Evolutionary conservation across 2,888 invertebrate species (phyloP).

Genomic region (Drosophila affinis): DNA sequence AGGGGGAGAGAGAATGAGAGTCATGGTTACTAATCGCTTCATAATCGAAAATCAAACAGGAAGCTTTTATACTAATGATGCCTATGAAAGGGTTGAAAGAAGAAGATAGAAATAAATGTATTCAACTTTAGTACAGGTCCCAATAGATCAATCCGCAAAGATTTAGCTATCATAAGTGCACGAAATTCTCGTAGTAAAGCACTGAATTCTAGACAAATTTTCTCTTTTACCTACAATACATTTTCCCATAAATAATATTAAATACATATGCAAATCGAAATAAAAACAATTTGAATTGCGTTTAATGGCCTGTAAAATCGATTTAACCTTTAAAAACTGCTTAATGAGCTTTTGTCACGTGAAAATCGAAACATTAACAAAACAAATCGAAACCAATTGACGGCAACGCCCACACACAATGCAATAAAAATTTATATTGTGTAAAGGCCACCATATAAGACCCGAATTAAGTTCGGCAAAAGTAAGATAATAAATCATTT

Average conservation of each 20-base stretch:
- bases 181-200: neutral
- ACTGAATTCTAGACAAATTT: neutral
- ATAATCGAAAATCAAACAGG: conserved; percentile 2
- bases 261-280: neutral
- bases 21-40: conserved; percentile 11
- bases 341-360: conserved; percentile 62
- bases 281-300: conserved; percentile 47
- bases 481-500: conserved; percentile 13
- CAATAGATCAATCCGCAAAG: neutral
- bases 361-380: conserved; percentile 32
- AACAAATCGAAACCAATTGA: conserved; percentile 26
- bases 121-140: neutral
- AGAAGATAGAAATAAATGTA: neutral
- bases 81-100: neutral
- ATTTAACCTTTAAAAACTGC: conserved; percentile 59
- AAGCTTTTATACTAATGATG: neutral
- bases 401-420: conserved; percentile 16
- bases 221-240: neutral
- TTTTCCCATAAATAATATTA: neutral
- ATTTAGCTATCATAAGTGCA: neutral
- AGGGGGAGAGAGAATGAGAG: neutral
- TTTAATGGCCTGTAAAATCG: conserved; percentile 66
- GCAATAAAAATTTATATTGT: conserved; percentile 5
- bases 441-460: neutral
- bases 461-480: neutral